These are phyloP conservation scores for Periophthalmodon schlosseri DNA, from an alignment of 2,113 vertebrate species.

Conservation along the genomic window DNA sequence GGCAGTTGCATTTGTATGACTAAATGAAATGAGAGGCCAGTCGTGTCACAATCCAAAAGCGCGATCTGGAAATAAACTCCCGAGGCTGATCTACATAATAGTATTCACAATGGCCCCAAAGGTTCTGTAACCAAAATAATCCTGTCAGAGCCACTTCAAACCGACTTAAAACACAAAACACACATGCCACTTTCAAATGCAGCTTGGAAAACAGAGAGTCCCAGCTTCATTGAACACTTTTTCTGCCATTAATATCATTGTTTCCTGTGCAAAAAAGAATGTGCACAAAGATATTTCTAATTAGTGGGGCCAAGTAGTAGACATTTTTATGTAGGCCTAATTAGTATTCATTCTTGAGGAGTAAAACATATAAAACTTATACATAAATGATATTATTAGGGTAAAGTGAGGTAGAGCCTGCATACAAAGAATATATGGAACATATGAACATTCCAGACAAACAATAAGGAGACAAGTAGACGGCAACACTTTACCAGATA, in stretches of 20 bases:
- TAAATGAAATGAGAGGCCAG: constrained; percentile 54
- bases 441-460: too few species aligned
- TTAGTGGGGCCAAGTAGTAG: neutral
- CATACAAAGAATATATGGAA: too few species aligned
- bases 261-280: neutral
- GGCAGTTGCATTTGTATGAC: constrained; percentile 45
- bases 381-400: too few species aligned
- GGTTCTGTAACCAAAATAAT: constrained; percentile 62
- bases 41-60: constrained; percentile 56
- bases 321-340: too few species aligned
- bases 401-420: too few species aligned
- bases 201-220: constrained; percentile 4
- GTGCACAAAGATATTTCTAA: neutral
- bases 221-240: neutral
- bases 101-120: constrained; percentile 58
- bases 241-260: neutral
- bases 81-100: constrained; percentile 64
- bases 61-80: constrained; percentile 56
- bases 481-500: too few species aligned
- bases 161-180: constrained; percentile 49
- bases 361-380: too few species aligned
- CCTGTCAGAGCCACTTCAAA: constrained; percentile 56
- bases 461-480: too few species aligned
- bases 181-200: constrained; percentile 28
- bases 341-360: too few species aligned